phyloP scores from a whole-genome alignment of 2,888 invertebrate genomes.

The Schrankia costaestrigalis region DNA sequence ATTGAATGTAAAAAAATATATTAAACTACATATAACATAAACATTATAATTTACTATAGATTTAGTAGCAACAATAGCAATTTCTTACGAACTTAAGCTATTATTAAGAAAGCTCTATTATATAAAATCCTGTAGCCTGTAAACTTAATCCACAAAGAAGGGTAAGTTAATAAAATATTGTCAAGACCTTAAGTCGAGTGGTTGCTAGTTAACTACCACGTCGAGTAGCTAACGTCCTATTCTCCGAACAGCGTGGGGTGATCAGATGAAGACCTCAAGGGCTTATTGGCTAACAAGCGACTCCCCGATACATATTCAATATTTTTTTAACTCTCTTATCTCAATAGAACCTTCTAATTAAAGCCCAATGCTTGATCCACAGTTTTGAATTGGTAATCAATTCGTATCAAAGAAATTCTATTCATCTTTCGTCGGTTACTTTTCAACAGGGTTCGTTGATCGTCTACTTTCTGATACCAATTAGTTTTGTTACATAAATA shows the following conservation, averaged over 20 bases:
- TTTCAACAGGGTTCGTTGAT: slow-evolving; percentile 25
- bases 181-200: too few species aligned
- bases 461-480: slow-evolving; percentile 46
- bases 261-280: slow-evolving; percentile 7
- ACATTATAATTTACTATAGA: too few species aligned
- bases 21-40: too few species aligned
- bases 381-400: slow-evolving; percentile 76
- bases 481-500: slow-evolving; percentile 45
- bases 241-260: slow-evolving; percentile 3
- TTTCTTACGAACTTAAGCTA: too few species aligned
- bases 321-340: slow-evolving; percentile 36
- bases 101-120: too few species aligned
- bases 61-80: too few species aligned
- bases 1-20: too few species aligned
- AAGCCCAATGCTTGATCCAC: slow-evolving; percentile 51
- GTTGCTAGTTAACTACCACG: not conserved
- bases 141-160: too few species aligned
- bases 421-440: slow-evolving; percentile 44
- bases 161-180: too few species aligned
- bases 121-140: too few species aligned
- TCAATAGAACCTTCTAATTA: slow-evolving; percentile 66
- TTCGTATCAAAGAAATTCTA: slow-evolving; percentile 66
- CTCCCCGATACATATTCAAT: slow-evolving; percentile 41
- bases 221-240: slow-evolving; percentile 1
- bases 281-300: slow-evolving; percentile 13